Conservation (phyloP, 2,797 vertebrate species). For the Petrocephalus schoutedeni region DNA sequence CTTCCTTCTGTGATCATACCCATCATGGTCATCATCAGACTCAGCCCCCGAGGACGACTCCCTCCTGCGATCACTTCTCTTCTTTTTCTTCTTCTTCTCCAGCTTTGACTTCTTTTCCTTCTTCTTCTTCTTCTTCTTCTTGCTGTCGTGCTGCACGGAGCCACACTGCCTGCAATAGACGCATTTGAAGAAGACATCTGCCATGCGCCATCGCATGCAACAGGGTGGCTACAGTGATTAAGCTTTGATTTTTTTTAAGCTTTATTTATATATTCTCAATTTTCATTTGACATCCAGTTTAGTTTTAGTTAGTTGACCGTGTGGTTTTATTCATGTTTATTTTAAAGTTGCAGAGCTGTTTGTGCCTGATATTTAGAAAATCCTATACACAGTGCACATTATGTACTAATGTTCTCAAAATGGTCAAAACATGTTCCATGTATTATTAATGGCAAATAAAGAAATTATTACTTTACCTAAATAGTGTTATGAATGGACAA, state of each 20-base stretch:
- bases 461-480: neutral
- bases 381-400: neutral
- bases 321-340: neutral
- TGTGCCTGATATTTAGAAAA: neutral
- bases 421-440: neutral
- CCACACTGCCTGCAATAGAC: constrained; percentile 29
- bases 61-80: constrained; percentile 55
- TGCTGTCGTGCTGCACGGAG: constrained; percentile 46
- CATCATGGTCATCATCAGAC: too few relatives aligned
- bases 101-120: constrained; percentile 81
- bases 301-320: neutral
- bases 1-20: constrained; percentile 42
- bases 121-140: constrained; percentile 77
- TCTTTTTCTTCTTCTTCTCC: constrained; percentile 66
- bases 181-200: neutral
- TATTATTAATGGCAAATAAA: neutral
- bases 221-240: neutral
- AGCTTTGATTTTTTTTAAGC: neutral
- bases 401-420: neutral
- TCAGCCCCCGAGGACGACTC: too few relatives aligned
- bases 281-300: neutral
- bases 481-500: neutral
- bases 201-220: neutral
- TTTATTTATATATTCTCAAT: neutral
- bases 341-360: neutral